These are phyloP conservation scores for Myotis planiceps DNA, from an alignment of 2,797 vertebrate genomes.

Conservation along the genomic window DNA sequence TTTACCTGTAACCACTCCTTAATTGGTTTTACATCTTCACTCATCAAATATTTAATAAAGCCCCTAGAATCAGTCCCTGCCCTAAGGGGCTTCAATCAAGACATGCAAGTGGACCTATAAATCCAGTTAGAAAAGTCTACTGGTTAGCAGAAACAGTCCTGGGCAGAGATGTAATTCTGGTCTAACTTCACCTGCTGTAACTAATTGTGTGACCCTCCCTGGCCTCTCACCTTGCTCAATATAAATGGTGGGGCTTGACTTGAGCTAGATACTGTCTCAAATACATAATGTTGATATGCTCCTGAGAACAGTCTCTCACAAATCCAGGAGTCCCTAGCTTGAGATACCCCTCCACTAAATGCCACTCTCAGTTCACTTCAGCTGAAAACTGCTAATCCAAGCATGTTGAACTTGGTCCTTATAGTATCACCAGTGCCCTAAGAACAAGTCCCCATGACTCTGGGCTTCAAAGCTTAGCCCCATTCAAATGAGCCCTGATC, in stretches of 20 bases:
- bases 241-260: not conserved
- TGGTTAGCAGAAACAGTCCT: not conserved
- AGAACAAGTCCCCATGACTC: not conserved
- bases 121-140: not conserved
- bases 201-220: not conserved
- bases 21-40: not conserved
- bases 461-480: not conserved
- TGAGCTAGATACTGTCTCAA: not conserved
- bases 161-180: not conserved
- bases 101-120: not conserved
- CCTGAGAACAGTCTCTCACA: slow-evolving; percentile 1
- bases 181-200: not conserved
- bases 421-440: not conserved
- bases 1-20: not conserved
- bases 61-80: not conserved
- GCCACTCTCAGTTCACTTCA: not conserved
- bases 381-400: not conserved
- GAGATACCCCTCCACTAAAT: not conserved
- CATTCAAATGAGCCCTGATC: not conserved
- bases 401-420: not conserved
- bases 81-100: not conserved
- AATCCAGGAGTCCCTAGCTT: not conserved
- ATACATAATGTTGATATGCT: not conserved
- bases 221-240: not conserved
- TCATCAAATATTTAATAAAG: slow-evolving; percentile 10